Conservation (phyloP, 2,113 vertebrate species). For the Gymnocephalus cernua region DNA sequence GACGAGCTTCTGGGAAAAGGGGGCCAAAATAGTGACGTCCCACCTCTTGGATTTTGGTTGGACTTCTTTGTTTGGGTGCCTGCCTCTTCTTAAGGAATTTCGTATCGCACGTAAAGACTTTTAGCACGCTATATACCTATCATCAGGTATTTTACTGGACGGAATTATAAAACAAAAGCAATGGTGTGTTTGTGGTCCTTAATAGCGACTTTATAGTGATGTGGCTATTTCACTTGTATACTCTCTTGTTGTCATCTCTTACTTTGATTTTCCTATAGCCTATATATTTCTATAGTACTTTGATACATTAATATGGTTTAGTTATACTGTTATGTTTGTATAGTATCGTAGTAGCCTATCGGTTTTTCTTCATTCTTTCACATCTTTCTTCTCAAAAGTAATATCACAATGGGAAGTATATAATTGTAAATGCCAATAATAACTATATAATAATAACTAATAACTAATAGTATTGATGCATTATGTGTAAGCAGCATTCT, state of each 20-base stretch:
- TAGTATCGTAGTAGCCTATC: neutral
- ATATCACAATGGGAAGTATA: neutral
- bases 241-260: neutral
- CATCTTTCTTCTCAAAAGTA: neutral
- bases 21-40: slow-evolving; percentile 17
- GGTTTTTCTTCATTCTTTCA: too few relatives aligned
- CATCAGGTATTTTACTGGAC: fast-evolving
- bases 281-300: neutral
- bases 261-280: too few relatives aligned
- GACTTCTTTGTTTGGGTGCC: slow-evolving; percentile 78
- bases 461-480: neutral
- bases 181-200: neutral
- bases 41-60: slow-evolving; percentile 53
- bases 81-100: slow-evolving; percentile 18
- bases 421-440: neutral
- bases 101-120: neutral
- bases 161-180: neutral
- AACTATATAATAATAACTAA: too few relatives aligned
- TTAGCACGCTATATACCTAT: neutral
- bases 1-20: neutral
- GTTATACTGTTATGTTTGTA: neutral
- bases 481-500: neutral
- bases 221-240: neutral
- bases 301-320: neutral
- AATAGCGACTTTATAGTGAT: neutral